These are phyloP conservation scores for Channa striata DNA, from an alignment of 2,797 vertebrate species.

Conservation along the genomic window DNA sequence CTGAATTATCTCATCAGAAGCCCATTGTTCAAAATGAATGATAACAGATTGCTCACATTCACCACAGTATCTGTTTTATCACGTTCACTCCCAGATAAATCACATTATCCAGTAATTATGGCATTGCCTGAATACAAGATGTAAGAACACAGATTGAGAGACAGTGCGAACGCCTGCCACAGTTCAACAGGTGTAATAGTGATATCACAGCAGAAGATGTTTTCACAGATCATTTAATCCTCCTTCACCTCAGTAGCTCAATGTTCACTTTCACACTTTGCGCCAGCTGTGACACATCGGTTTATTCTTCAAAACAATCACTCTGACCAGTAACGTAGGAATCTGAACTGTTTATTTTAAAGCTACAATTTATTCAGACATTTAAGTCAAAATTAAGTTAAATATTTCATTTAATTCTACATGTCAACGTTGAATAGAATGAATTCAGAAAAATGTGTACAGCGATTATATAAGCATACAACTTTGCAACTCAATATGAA, in stretches of 20 bases:
- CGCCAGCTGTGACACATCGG: slow-evolving; percentile 50
- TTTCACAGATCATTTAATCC: slow-evolving; percentile 62
- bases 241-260: slow-evolving; percentile 33
- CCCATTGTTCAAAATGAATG: slow-evolving; percentile 44
- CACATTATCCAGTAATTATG: slow-evolving; percentile 40
- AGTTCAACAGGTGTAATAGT: slow-evolving; percentile 61
- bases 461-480: not conserved
- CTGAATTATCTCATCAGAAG: slow-evolving; percentile 33
- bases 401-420: too few species aligned
- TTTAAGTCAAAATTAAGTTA: too few species aligned
- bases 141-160: slow-evolving; percentile 39
- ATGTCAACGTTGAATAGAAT: not conserved
- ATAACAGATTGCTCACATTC: slow-evolving; percentile 38
- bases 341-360: slow-evolving; percentile 3
- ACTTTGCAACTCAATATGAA: not conserved
- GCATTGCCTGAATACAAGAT: slow-evolving; percentile 17
- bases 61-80: slow-evolving; percentile 31
- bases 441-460: not conserved
- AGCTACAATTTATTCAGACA: not conserved
- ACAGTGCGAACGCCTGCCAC: slow-evolving; percentile 23
- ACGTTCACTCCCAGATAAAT: slow-evolving; percentile 42
- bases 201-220: slow-evolving; percentile 59
- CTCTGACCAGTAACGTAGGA: not conserved
- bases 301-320: too few species aligned
- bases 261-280: slow-evolving; percentile 41